Percentiles rank a stretch among this genome's conserved stretches.
Conservation (phyloP, 1,140 invertebrate genomes). For the Eumaeus atala region DNA sequence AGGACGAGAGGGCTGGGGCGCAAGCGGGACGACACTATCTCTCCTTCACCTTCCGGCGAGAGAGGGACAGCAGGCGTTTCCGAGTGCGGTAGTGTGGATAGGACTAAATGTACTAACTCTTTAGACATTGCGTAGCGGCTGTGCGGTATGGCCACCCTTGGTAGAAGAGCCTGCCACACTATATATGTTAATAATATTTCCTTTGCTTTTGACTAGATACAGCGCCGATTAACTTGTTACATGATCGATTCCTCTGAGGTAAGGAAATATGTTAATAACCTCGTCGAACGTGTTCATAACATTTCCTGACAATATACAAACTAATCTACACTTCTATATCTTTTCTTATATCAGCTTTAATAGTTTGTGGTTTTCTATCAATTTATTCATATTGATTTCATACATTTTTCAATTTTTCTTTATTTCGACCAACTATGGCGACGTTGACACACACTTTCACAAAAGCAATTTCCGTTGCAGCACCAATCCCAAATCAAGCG, state of each 20-base stretch:
- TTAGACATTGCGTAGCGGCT: conserved; percentile 14
- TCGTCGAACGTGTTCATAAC: neutral
- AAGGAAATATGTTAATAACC: neutral
- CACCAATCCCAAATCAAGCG: conserved; percentile 89
- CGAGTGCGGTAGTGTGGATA: no score
- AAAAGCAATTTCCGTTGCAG: conserved; percentile 82
- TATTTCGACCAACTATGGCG: conserved; percentile 83
- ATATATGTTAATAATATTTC: neutral
- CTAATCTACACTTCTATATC: conserved; percentile 72
- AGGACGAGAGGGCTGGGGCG: no score
- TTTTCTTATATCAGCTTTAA: conserved; percentile 78
- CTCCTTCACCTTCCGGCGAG: no score
- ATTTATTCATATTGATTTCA: conserved; percentile 73
- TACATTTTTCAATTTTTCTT: conserved; percentile 67
- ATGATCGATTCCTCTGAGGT: neutral
- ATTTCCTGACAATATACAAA: neutral
- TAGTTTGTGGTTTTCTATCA: conserved; percentile 65
- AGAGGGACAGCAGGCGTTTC: no score
- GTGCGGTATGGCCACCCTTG: neutral
- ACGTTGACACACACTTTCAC: conserved; percentile 81
- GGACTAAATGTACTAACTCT: no score
- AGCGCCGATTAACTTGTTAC: neutral
- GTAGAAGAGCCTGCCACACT: neutral
- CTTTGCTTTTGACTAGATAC: neutral
- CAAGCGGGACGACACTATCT: no score